A percentile compares a stretch with the other conserved stretches of the same genome.
Evolutionary conservation across 2,797 vertebrate genomes (phyloP).

Genomic region (Acipenser ruthenus): DNA sequence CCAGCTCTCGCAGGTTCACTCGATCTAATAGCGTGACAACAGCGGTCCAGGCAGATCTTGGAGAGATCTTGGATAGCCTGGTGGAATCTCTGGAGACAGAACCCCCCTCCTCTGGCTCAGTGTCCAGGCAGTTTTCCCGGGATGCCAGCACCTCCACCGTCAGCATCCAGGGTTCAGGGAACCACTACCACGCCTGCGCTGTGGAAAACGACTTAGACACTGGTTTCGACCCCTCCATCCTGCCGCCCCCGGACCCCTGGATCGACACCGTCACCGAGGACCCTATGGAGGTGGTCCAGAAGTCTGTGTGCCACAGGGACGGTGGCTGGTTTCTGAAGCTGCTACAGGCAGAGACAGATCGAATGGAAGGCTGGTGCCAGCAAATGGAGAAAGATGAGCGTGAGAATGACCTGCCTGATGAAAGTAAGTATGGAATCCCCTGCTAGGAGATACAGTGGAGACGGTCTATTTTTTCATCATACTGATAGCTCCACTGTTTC

Average conservation of each 20-base stretch:
- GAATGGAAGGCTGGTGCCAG: slow-evolving; percentile 93
- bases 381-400: slow-evolving; percentile 83
- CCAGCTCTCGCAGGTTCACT: slow-evolving; percentile 82
- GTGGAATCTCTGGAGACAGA: slow-evolving; percentile 56
- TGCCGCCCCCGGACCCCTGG: slow-evolving; percentile 92
- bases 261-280: slow-evolving; percentile 75
- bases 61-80: slow-evolving; percentile 63
- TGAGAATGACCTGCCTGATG: slow-evolving; percentile 77
- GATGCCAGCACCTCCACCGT: slow-evolving; percentile 81
- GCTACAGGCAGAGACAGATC: slow-evolving; percentile 86
- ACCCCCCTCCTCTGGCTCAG: slow-evolving; percentile 56
- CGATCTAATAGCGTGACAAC: slow-evolving; percentile 90
- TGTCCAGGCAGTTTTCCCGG: slow-evolving; percentile 76
- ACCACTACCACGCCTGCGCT: slow-evolving; percentile 85
- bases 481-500: neutral
- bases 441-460: neutral
- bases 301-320: slow-evolving; percentile 79
- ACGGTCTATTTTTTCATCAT: neutral
- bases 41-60: slow-evolving; percentile 86
- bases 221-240: slow-evolving; percentile 83
- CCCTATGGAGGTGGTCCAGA: slow-evolving; percentile 58
- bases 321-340: slow-evolving; percentile 94
- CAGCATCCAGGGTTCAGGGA: slow-evolving; percentile 91
- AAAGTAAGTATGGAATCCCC: slow-evolving; percentile 68
- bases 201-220: slow-evolving; percentile 74